Conservation (phyloP, 2,888 invertebrate genomes). For the Cerastis rubricosa region DNA sequence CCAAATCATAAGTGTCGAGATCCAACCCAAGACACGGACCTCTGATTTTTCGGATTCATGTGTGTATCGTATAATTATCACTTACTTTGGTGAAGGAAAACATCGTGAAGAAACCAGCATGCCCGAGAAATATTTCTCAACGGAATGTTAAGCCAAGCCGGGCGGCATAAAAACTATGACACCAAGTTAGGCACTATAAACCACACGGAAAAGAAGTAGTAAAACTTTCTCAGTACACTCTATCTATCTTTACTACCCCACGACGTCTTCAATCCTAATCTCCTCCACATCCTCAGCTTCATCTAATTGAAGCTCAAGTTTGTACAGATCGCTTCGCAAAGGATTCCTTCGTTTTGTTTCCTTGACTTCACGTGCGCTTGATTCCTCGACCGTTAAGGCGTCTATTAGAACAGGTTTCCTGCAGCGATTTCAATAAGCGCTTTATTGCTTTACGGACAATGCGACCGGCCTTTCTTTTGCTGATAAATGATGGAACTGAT, state of each 20-base stretch:
- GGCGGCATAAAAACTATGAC: too few species aligned
- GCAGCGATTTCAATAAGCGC: conserved; percentile 72
- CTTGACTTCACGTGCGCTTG: conserved; percentile 51
- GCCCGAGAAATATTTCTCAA: too few species aligned
- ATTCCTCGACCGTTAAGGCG: conserved; percentile 61
- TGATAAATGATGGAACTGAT: conserved; percentile 48
- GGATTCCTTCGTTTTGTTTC: conserved; percentile 63
- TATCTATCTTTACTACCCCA: background rate
- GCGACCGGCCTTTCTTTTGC: conserved; percentile 47
- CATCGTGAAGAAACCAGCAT: too few species aligned
- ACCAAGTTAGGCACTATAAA: too few species aligned
- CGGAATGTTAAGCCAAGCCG: too few species aligned
- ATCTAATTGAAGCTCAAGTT: conserved; percentile 64
- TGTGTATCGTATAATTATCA: too few species aligned
- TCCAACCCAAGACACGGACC: too few species aligned
- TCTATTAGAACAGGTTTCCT: conserved; percentile 59
- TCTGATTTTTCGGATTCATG: too few species aligned
- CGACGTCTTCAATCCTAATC: conserved; percentile 30
- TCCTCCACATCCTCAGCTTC: conserved; percentile 23
- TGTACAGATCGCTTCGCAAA: conserved; percentile 58
- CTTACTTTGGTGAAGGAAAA: too few species aligned
- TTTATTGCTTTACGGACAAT: conserved; percentile 66
- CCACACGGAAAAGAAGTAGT: too few species aligned
- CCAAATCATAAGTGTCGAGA: too few species aligned
- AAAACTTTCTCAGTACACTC: background rate